Base-by-base conservation (phyloP, 2,113 vertebrate species). In the Lontra canadensis region DNA sequence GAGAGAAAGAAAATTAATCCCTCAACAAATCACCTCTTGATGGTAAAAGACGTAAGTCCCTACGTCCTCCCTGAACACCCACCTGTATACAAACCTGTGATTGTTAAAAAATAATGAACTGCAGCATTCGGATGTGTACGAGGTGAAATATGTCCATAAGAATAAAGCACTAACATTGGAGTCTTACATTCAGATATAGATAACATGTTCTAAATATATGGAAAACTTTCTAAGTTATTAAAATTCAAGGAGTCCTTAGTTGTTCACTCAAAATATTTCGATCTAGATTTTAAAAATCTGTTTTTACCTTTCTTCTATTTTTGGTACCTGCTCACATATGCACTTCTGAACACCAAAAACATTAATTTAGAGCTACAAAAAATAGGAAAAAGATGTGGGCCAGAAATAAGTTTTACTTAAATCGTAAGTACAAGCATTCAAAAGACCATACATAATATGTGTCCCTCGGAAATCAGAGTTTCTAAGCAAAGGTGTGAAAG, bases 361-460 rank as follows among this genome's bases (percentile, higher is more conserved):
- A 93, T 11, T 36, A 76, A 83, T 9, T n/a, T 25, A 83, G n/a
- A 39, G 21, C 6, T 82, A 94, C 52, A 67, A 55, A 93, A 93
- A 83, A 63, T 2, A 55, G 23, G 34, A 57, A 65, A 94, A 80
- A 94, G 11, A 90, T 29, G 7, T 39, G 34, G 29, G 4, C 25
- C 57, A 85, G 36, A 91, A 96, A 42, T 59, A 86, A 44, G 34
- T 69, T 92, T 92, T 42, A 79, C 67, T 94, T 92, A 95, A 88
- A 44, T 57, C 49, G 78, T 17, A 36, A 82, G 36, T 61, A 89
- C 4, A 59, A 69, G 57, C 84, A 88, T n/a, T 95, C 29, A 49
- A 84, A 89, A 95, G 12, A 47, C 79, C 2, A 3, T 42, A 79
- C n/a, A 76, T 55, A 79, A 92, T 87, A 90, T 21, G 5, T 39